Base-by-base conservation (phyloP, 2,113 vertebrate species). In the Sturnus vulgaris region DNA sequence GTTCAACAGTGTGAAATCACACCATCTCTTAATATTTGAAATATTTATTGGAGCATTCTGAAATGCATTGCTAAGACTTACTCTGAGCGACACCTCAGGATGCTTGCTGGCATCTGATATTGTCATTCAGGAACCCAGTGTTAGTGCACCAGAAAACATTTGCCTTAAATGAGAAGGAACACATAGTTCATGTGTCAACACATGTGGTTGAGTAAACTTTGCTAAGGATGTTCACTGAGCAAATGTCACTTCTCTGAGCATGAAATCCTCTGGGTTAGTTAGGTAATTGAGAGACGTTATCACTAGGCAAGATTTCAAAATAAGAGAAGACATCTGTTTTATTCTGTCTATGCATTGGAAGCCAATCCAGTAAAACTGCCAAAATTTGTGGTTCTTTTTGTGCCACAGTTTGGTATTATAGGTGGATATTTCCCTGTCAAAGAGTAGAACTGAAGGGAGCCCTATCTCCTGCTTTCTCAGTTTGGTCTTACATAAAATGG, bases 181-280 rank as follows among this genome's bases (percentile, higher is more conserved):
- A 47, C 0, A 0, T 4, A 50, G 23, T 25, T 71, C 24, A 18
- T 56, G n/a, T n/a, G n/a, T n/a, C n/a, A n/a, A n/a, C n/a, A n/a
- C n/a, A n/a, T n/a, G 30, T 23, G 3, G 1, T 57, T 78, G 33
- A 65, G 24, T 56, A 50, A 57, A 27, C 3, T 76, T 83, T 68
- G 23, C 10, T 86, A 47, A 55, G 52, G 44, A 50, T 35, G 12
- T 6, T 23, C 23, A 20, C 12, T 64, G 23, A 86, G 20, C 9
- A 86, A 46, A 80, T 39, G 27, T 60, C 35, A 63, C 11, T 76
- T 20, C 47, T 30, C 27, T 40, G 24, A 65, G 6, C 12, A 72
- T 25, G 12, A 64, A 47, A 6, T 75, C 27, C 27, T 60, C 39
- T 83, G 14, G 22, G 15, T 56, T 56, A 68, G 17, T 73, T 40